Percentiles rank a stretch among this genome's conserved stretches.
These are phyloP conservation scores for Mus caroli DNA, from an alignment of 2,797 vertebrate species.

Conservation along the genomic window DNA sequence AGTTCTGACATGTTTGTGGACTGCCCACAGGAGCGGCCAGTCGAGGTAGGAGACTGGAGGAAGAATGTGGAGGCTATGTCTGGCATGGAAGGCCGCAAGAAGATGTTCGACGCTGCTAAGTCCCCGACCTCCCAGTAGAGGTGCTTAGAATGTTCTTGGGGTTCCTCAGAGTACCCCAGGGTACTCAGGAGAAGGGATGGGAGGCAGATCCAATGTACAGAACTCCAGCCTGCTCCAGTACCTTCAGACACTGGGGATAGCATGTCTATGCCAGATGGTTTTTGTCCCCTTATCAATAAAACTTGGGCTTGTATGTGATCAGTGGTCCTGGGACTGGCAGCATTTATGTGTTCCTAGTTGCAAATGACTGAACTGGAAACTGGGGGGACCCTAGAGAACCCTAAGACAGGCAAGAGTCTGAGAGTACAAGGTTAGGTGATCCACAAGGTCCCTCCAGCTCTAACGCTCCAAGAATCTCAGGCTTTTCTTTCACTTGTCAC, in stretches of 20 bases:
- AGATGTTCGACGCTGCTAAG: conserved; percentile 98
- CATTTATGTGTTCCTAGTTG: not conserved
- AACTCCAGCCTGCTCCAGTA: not conserved
- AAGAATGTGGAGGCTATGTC: conserved; percentile 99
- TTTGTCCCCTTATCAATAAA: not conserved
- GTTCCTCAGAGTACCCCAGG: not conserved
- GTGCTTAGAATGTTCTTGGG: not conserved
- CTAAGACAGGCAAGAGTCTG: not conserved
- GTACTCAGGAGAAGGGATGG: not conserved
- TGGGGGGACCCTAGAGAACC: no score
- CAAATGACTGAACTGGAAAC: not conserved
- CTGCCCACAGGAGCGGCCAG: conserved; percentile 92
- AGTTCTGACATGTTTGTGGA: not conserved
- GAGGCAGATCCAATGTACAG: rapidly evolving
- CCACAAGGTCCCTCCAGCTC: not conserved
- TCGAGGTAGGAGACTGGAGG: conserved; percentile 97
- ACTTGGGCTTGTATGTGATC: not conserved
- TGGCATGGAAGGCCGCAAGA: conserved; percentile 98
- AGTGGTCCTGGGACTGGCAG: not conserved
- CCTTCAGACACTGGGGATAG: rapidly evolving
- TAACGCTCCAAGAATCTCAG: not conserved
- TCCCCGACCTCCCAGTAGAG: conserved; percentile 84
- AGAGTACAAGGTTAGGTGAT: not conserved
- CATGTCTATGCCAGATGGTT: not conserved
- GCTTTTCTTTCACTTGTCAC: not conserved